Percentiles rank a stretch among this genome's conserved stretches.
phyloP scores from a whole-genome alignment of 2,113 vertebrate species.

The Dromaius novaehollandiae region DNA sequence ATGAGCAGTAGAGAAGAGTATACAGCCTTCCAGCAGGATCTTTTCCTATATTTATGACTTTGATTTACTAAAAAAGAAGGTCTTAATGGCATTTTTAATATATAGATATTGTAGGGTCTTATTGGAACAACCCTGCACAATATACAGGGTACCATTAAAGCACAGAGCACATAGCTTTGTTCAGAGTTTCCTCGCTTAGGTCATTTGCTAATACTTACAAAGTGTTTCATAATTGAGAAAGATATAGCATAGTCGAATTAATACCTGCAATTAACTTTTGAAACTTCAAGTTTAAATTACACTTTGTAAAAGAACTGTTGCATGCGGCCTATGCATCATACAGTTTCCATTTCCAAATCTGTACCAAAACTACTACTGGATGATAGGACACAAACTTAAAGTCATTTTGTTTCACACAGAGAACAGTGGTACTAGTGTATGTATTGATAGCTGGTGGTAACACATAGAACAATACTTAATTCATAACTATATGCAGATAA shows the following conservation, averaged over 20 bases:
- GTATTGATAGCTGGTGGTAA: not conserved
- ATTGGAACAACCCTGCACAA: not conserved
- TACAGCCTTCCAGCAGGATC: not conserved
- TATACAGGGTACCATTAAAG: not conserved
- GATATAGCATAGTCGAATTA: not conserved
- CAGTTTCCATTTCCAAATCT: not conserved
- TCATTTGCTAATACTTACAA: not conserved
- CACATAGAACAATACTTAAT: not conserved
- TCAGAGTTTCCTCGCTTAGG: not conserved
- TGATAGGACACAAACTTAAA: not conserved
- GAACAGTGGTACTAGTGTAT: rapidly evolving
- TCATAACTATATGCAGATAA: not conserved
- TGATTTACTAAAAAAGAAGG: not conserved
- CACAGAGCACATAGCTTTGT: not conserved
- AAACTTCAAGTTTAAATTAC: not conserved
- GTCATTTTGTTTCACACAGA: not conserved
- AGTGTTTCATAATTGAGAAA: not conserved
- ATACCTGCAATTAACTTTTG: not conserved
- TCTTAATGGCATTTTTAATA: not conserved
- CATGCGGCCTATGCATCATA: rapidly evolving
- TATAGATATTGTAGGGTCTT: not conserved
- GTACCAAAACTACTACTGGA: not conserved
- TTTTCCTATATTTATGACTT: not conserved
- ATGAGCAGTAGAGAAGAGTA: not conserved
- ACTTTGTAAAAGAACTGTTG: not conserved